These are phyloP conservation scores for mouse (Mus musculus) DNA, from an alignment of 2,113 vertebrate species.

Conservation along the genomic window GRCm39 chr12:88368501-88369000, in stretches of 20 bases:
- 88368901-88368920: conserved; percentile 93
- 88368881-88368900: conserved; percentile 95
- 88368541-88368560: background rate
- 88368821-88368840: conserved; percentile 97
- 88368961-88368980: background rate
- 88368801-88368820: conserved; percentile 99
- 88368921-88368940: conserved; percentile 96
- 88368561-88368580: background rate
- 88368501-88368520: background rate
- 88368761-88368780: conserved; percentile 94
- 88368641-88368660: background rate
- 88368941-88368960: conserved; percentile 89
- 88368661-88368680: background rate
- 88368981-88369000: background rate
- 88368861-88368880: conserved; percentile 95
- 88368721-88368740: background rate
- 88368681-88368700: background rate
- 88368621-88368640: background rate
- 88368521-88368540: background rate
- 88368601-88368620: background rate
- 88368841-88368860: conserved; percentile 96
- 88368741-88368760: conserved; percentile 96
- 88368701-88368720: background rate
- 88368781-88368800: conserved; percentile 97
- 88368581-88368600: fast-evolving